Percentiles rank a stretch among this genome's conserved stretches.
Evolutionary conservation across 1,140 invertebrate genomes (phyloP).

Genomic region (Drosophila serrata): DNA sequence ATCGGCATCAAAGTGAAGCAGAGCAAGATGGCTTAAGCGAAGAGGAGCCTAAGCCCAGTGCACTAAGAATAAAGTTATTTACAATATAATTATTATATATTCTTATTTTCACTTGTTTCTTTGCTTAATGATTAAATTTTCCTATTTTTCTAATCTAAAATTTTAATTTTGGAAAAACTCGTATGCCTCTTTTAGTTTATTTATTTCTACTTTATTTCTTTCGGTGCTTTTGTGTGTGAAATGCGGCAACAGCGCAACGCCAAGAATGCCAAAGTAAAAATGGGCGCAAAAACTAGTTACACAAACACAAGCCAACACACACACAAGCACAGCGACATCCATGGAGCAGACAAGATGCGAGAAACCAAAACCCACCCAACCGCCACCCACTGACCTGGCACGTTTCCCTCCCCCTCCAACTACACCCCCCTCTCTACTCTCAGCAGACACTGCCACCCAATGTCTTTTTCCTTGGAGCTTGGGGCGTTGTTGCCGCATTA

Average conservation of each 20-base stretch:
- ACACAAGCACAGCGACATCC: slow-evolving; percentile 35
- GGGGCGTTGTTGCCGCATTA: slow-evolving; percentile 79
- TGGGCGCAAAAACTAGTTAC: slow-evolving; percentile 78
- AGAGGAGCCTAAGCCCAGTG: slow-evolving; percentile 17
- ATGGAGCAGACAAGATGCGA: slow-evolving; percentile 60
- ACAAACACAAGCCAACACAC: slow-evolving; percentile 53
- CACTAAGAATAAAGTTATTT: slow-evolving; percentile 3
- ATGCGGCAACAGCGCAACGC: slow-evolving; percentile 61
- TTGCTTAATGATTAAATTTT: neutral
- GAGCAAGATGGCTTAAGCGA: slow-evolving; percentile 24
- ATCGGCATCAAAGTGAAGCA: slow-evolving; percentile 41
- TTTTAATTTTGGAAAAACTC: neutral
- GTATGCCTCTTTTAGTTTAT: neutral
- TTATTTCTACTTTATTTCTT: slow-evolving; percentile 11
- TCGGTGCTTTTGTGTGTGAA: slow-evolving; percentile 41
- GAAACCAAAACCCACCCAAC: slow-evolving; percentile 42
- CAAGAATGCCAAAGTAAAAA: slow-evolving; percentile 78
- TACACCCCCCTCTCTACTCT: neutral
- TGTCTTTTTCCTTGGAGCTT: slow-evolving; percentile 20
- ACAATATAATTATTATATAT: neutral
- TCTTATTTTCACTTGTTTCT: neutral
- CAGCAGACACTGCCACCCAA: slow-evolving; percentile 13
- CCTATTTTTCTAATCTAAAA: no score
- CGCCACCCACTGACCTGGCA: slow-evolving; percentile 80
- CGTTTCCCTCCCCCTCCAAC: slow-evolving; percentile 39